Base-by-base conservation (phyloP, 2,797 vertebrate species). In the Enteromius viviparus region DNA sequence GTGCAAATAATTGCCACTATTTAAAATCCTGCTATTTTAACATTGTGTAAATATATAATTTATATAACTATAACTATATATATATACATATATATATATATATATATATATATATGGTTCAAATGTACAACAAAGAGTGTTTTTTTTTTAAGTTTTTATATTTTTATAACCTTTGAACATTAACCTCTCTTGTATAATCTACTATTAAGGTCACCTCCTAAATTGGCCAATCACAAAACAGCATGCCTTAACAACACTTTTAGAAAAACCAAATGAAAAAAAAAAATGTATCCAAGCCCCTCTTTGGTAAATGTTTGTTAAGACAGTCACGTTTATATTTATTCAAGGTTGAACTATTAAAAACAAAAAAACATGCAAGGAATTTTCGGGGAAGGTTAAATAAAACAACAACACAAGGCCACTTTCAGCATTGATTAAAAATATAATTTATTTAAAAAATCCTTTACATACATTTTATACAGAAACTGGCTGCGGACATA, bases 381-480 rank as follows among this genome's bases (percentile, higher is more conserved):
- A 14, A 53, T 34, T 47, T 32, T 74, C 10, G 0, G 2, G 0
- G 23, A 40, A 32, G 45, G 26, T 26, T 6, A 21, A 75, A 62
- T 29, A 15, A 76, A 21, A 37, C 26, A n/a, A 34, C 29, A 14
- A 15, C 6, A 64, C 75, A 71, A 71, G 19, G 10, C 9, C 23
- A 60, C 37, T 45, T 89, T 92, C 89, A 93, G 92, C 92, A 87
- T 97, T 98, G 97, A 96, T 97, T 99, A 99, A 98, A 99, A 99
- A 99, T 99, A 99, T 99, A 99, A 99, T 99, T 99, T 99, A 99
- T 99, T 98, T 96, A 97, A 97, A 98, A 98, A 99, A 99, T 97
- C 96, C 96, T 93, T 97, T 97, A 97, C 95, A 98, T 99, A 98
- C 97, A 99, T 95, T 98, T 95, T 95, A 88, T 93, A 95, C 97